phyloP scores from a whole-genome alignment of 2,797 vertebrate species.

The Rhinogobio ventralis region DNA sequence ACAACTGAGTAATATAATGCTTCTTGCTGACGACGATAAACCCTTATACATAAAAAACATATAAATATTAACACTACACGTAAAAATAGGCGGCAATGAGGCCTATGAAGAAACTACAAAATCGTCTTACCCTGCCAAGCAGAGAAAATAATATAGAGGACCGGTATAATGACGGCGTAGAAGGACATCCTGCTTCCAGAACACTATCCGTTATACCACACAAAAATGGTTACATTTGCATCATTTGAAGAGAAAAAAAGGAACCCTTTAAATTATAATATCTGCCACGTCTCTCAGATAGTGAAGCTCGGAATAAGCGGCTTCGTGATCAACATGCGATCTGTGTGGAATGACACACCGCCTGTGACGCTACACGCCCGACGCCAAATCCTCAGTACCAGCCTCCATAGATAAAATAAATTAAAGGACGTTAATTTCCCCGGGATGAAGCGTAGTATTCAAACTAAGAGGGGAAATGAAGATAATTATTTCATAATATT shows the following conservation, averaged over 20 bases:
- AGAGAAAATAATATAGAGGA: conserved; percentile 72
- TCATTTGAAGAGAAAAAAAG: not conserved
- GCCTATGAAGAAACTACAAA: conserved; percentile 62
- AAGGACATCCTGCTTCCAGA: conserved; percentile 68
- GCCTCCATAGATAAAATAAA: not conserved
- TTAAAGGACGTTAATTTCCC: not conserved
- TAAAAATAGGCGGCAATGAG: conserved; percentile 37
- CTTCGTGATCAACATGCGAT: conserved; percentile 54
- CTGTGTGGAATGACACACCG: conserved; percentile 69
- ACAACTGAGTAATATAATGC: not conserved
- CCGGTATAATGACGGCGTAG: conserved; percentile 65
- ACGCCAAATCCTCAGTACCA: conserved; percentile 1
- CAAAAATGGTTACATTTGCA: conserved; percentile 24
- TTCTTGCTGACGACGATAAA: not conserved
- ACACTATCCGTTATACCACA: conserved; percentile 17
- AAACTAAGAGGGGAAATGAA: not conserved
- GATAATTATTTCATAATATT: not conserved
- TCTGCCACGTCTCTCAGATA: conserved; percentile 17
- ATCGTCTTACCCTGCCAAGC: conserved; percentile 75
- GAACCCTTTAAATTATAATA: not conserved
- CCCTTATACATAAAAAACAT: not conserved
- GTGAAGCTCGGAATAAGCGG: conserved; percentile 46
- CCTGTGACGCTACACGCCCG: conserved; percentile 61
- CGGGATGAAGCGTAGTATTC: not conserved
- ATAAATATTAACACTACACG: not conserved